Conservation (phyloP, 1,140 invertebrate species). For the Reticulitermes speratus region DNA sequence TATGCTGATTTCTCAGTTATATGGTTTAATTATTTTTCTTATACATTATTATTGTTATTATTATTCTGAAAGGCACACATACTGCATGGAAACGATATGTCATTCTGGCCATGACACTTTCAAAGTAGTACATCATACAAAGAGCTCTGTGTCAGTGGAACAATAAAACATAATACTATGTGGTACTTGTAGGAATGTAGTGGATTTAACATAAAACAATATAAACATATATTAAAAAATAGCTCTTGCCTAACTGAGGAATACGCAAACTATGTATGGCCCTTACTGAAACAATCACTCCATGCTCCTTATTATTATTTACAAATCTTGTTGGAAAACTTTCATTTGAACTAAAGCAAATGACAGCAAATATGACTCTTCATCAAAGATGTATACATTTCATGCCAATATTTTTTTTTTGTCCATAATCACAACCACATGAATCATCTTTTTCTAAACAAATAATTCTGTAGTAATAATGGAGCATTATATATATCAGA, state of each 20-base stretch:
- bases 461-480: not conserved
- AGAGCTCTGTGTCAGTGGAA: not conserved
- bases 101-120: constrained; percentile 22
- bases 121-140: not conserved
- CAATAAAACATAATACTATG: not conserved
- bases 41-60: constrained; percentile 17
- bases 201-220: constrained; percentile 10
- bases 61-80: constrained; percentile 27
- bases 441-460: not conserved
- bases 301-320: not conserved
- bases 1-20: constrained; percentile 3
- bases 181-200: not conserved
- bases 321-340: not conserved
- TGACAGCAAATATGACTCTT: not conserved
- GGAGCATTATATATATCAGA: not conserved
- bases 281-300: constrained; percentile 15
- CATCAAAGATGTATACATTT: not conserved
- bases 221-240: not conserved
- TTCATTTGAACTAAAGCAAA: not conserved
- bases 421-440: not conserved
- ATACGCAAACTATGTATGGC: not conserved
- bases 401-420: not conserved
- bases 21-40: not conserved
- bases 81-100: constrained; percentile 29
- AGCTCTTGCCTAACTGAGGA: not conserved